These are phyloP conservation scores for Eretmocerus hayati DNA, from an alignment of 2,888 invertebrate genomes.

Conservation along the genomic window DNA sequence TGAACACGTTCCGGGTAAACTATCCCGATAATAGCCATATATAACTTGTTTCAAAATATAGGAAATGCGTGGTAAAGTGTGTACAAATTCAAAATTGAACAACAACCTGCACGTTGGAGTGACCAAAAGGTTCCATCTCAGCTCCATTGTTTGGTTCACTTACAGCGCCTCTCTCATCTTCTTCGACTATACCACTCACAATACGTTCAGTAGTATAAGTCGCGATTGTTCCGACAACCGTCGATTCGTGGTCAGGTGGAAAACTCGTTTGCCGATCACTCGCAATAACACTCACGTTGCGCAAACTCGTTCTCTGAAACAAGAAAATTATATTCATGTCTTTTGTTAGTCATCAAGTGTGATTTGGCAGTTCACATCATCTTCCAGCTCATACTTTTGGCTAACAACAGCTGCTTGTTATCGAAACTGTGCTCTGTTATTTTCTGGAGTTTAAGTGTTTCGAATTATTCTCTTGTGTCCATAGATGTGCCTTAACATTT, in stretches of 20 bases:
- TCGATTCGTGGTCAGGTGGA: neutral
- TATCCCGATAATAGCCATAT: too few relatives aligned
- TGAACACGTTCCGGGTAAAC: too few relatives aligned
- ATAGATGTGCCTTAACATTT: too few relatives aligned
- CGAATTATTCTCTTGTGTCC: too few relatives aligned
- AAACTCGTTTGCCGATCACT: neutral
- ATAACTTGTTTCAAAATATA: conserved; percentile 3
- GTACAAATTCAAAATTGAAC: neutral
- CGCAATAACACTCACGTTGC: conserved; percentile 4
- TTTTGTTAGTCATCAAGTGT: too few relatives aligned
- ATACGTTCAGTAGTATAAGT: conserved; percentile 10
- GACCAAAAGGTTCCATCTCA: conserved; percentile 4
- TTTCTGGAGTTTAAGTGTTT: too few relatives aligned
- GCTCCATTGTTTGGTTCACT: neutral
- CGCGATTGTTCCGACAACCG: conserved; percentile 1
- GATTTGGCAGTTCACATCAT: too few relatives aligned
- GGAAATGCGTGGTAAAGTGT: neutral
- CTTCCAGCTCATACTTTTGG: too few relatives aligned
- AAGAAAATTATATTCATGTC: too few relatives aligned
- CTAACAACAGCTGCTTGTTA: too few relatives aligned
- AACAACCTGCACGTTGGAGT: neutral
- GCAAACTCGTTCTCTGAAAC: conserved; percentile 3
- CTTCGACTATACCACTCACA: neutral
- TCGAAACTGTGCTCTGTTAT: too few relatives aligned
- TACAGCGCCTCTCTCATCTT: neutral